Conservation (phyloP, 2,113 vertebrate genomes). For the Morphnarchus princeps region DNA sequence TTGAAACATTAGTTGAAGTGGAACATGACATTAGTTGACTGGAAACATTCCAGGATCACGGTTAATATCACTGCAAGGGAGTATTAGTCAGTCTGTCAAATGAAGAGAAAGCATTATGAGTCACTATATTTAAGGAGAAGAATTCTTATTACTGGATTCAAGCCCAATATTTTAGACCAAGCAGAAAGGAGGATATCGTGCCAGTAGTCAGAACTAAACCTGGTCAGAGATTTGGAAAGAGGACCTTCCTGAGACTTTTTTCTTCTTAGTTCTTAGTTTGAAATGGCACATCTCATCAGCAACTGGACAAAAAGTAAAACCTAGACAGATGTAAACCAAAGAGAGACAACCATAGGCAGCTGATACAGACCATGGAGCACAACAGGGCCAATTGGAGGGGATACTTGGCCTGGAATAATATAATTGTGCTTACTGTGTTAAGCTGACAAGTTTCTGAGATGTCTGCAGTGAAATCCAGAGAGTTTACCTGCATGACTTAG, state of each 20-base stretch:
- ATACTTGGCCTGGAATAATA: background rate
- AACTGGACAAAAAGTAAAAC: background rate
- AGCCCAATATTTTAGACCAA: background rate
- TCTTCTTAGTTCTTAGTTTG: background rate
- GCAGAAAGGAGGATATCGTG: background rate
- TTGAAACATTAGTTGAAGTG: background rate
- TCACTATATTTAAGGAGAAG: background rate
- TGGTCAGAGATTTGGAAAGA: background rate
- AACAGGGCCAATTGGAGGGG: background rate
- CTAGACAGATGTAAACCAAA: background rate
- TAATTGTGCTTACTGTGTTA: background rate
- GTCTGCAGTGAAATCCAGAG: background rate
- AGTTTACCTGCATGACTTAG: background rate
- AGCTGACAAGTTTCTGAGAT: background rate
- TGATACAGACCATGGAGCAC: background rate
- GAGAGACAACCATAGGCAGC: background rate
- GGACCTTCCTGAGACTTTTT: background rate
- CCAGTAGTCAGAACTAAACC: background rate
- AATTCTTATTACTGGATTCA: background rate
- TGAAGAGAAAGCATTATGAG: background rate
- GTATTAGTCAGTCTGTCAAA: background rate
- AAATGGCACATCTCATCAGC: background rate
- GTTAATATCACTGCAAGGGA: background rate
- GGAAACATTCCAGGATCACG: background rate
- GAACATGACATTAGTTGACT: background rate